Conservation (phyloP, 2,797 vertebrate species). For the Gymnothorax javanicus region DNA sequence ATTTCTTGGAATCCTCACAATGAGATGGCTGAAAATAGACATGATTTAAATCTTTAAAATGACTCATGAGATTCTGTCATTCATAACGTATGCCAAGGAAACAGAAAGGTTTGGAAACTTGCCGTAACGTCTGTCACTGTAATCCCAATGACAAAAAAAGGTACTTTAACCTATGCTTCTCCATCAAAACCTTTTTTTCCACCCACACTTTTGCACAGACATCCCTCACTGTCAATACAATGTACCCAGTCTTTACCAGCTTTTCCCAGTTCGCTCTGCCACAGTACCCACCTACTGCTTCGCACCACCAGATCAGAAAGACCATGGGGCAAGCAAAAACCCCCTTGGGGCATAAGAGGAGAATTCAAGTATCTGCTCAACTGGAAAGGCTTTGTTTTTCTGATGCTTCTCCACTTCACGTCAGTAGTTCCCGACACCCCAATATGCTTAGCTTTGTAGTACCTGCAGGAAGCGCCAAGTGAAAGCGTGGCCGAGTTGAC, state of each 20-base stretch:
- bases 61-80: too few relatives aligned
- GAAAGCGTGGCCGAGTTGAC: constrained; percentile 23
- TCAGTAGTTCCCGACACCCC: not conserved
- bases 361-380: not conserved
- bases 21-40: too few relatives aligned
- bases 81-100: too few relatives aligned
- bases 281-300: not conserved
- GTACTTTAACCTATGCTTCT: too few relatives aligned
- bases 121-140: too few relatives aligned
- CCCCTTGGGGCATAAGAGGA: not conserved
- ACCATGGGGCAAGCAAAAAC: not conserved
- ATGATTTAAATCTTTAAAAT: too few relatives aligned
- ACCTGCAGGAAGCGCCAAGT: not conserved
- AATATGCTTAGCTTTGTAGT: not conserved
- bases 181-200: too few relatives aligned
- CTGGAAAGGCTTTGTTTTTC: not conserved
- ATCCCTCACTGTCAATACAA: too few relatives aligned
- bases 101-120: too few relatives aligned
- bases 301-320: not conserved
- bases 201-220: too few relatives aligned
- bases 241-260: not conserved
- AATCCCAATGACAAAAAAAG: too few relatives aligned
- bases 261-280: not conserved
- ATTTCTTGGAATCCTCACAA: too few relatives aligned
- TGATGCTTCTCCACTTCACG: not conserved